Base-by-base conservation (phyloP, 2,888 invertebrate species). In the Dryococelus australis region DNA sequence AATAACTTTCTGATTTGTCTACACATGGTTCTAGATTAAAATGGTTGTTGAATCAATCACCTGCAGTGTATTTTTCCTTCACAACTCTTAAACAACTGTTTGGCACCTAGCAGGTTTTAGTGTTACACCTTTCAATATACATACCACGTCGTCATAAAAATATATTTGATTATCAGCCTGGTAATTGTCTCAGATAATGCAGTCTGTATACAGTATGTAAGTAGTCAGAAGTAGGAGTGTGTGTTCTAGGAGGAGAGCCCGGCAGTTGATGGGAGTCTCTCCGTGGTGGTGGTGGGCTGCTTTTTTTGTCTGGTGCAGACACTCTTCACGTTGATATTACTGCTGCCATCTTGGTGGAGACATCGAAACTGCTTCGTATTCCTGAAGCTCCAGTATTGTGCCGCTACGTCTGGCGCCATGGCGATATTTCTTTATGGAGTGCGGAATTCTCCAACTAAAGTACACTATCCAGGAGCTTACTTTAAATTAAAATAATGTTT, bases 361-460 rank as follows among this genome's bases (percentile, higher is more conserved):
- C 92, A 93, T 89, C 92, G 93, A 78, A 94, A 93, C 88, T 95
- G 95, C 91, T 92, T 95, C 79, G 94, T 95, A 89, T 95, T 95
- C 91, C 92, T 96, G 85, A 96, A 96, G 92, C 93, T 96, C 90
- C 96, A 96, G 91, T 95, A 95, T 91, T 95, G 95, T 90, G 93
- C 95, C 2, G 95, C 96, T 24, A 93, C 96, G 87, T 94, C 96
- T 80, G 95, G 96, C 90, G 95, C 96, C 85, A 96, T 96, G 94
- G 95, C 88, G 83, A 89, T 89, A 84, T 93, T 93, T 89, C 91
- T 93, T 87, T 93, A 92, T 87, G 92, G 93, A 27, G 91, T 92
- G 43, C 91, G 92, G 87, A 91, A 90, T 81, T 90, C 92, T 87
- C 90, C 92, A n/a, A 90, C 92, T 10, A 91, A 92, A 91, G 92